Evolutionary conservation across 35 echinoderm and acorn worm species (phyloP).

Genomic region (Apostichopus japonicus): DNA sequence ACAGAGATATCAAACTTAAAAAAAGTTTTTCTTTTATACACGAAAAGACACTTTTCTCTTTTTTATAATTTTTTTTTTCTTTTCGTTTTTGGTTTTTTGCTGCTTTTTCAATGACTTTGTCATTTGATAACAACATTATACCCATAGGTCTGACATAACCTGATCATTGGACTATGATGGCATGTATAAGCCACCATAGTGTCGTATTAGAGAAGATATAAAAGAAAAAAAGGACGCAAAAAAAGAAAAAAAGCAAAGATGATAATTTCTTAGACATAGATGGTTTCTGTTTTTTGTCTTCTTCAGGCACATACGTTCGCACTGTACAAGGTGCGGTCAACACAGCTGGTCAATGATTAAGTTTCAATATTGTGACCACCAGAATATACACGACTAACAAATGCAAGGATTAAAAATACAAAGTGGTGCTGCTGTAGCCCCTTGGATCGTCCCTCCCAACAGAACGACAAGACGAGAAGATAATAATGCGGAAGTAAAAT

Average conservation of each 20-base stretch:
- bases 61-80: background rate
- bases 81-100: background rate
- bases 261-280: background rate
- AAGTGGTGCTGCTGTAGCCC: no score
- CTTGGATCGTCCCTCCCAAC: no score
- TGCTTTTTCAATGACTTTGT: background rate
- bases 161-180: slow-evolving; percentile 13
- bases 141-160: slow-evolving; percentile 47
- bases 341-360: background rate
- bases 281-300: background rate
- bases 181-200: slow-evolving; percentile 14
- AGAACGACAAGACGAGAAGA: no score
- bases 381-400: background rate
- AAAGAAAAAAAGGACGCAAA: background rate
- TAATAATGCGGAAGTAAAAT: no score
- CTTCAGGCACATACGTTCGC: slow-evolving; percentile 30
- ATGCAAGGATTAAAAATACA: no score
- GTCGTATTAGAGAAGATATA: no score
- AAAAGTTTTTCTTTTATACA: background rate
- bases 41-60: background rate
- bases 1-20: background rate
- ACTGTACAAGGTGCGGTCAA: slow-evolving; percentile 11
- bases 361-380: slow-evolving; percentile 33
- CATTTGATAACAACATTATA: slow-evolving; percentile 28
- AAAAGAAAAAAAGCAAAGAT: background rate